Base-by-base conservation (phyloP, 2,888 invertebrate genomes). In the Apoda limacodes region DNA sequence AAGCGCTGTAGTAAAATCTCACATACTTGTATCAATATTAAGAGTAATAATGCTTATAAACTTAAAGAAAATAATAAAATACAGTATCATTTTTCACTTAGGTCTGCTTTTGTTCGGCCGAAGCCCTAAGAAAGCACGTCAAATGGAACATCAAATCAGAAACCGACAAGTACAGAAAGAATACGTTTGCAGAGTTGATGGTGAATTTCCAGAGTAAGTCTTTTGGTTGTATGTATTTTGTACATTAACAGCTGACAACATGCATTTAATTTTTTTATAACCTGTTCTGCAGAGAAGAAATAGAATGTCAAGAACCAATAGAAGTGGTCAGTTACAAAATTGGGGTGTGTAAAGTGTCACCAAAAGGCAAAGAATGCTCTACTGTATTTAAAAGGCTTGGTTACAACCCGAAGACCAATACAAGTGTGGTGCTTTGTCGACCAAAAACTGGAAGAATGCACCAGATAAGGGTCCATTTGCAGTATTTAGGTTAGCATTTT, bases 371-470 rank as follows among this genome's bases (percentile, higher is more conserved):
- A 66, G 91, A 92, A 55, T 95, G 96, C 59, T 86, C 88, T 6
- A 98, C 98, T 1, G 87, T 89, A 42, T 99, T 98, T 83, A 89
- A 93, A 65, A 87, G 92, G 55, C 75, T 98, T 30, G 93, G 93
- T 15, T 95, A 84, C 76, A 94, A 97, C 70, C 88, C 89, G 2
- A 90, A 90, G 62, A 95, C 93, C 24, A 89, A 88, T 56, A 92
- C 94, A 1, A 98, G 98, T 57, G 92, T 98, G 14, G 96, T 99
- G 5, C 84, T 92, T 19, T 98, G 97, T 80, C 89, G 90, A 58
- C 98, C 98, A 1, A 89, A 92, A 58, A 98, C 98, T 1, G 99
- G 99, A 2, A 83, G 99, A 40, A 99, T 98, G 90, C 99, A 99
- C 69, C 99, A 99, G 81, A 99, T 99, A 50, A 85, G 99, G 42